A percentile compares a stretch with the other conserved stretches of the same genome.
Evolutionary conservation across 2,113 vertebrate species (phyloP).

Genomic region (Scalopus aquaticus): DNA sequence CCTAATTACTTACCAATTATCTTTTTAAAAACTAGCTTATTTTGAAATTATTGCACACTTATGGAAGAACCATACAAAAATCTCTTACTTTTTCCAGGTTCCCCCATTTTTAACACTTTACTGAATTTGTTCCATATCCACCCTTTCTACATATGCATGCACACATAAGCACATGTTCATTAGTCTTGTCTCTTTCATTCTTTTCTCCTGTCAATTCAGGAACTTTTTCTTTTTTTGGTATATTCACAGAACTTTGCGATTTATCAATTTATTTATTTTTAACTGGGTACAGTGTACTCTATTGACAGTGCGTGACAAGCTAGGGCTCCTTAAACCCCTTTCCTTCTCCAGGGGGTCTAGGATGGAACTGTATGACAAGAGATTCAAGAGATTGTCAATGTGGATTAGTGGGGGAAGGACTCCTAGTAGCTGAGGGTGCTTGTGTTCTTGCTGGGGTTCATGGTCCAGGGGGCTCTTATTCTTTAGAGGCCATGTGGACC

Average conservation of each 20-base stretch:
- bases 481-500: too few species aligned
- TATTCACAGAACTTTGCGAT: background rate
- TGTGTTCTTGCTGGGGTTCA: too few species aligned
- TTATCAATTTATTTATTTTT: background rate
- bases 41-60: slow-evolving; percentile 44
- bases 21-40: slow-evolving; percentile 9
- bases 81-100: background rate
- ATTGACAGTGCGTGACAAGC: too few species aligned
- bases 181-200: background rate
- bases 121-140: background rate
- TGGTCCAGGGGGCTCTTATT: too few species aligned
- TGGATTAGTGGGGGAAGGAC: too few species aligned
- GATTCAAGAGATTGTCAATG: too few species aligned
- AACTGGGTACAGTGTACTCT: too few species aligned
- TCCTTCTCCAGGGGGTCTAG: too few species aligned
- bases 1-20: background rate
- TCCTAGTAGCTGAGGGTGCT: too few species aligned
- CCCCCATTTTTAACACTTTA: slow-evolving; percentile 5
- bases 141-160: background rate
- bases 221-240: background rate
- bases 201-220: background rate
- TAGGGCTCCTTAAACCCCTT: too few species aligned
- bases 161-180: background rate
- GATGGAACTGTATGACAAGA: too few species aligned
- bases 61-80: background rate